phyloP scores from a whole-genome alignment of 2,113 vertebrate species.

The Hippocampus comes region DNA sequence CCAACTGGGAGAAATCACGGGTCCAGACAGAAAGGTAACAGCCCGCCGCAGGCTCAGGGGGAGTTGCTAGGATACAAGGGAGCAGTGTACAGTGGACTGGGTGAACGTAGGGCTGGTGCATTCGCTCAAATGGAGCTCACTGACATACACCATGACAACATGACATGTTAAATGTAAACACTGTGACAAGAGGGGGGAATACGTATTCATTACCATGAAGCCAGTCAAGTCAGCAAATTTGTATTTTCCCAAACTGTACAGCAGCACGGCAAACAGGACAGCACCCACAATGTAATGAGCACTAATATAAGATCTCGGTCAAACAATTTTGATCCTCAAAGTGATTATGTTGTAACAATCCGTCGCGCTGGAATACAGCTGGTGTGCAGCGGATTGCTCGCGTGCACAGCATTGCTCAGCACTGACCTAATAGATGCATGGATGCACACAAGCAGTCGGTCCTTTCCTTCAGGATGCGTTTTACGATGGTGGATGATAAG shows the following conservation, averaged over 20 bases:
- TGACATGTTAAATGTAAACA: slow-evolving; percentile 39
- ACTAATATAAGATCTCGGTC: not conserved
- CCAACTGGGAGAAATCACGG: slow-evolving; percentile 61
- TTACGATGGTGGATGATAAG: slow-evolving; percentile 55
- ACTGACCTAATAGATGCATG: slow-evolving; percentile 26
- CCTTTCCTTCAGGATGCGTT: slow-evolving; percentile 34
- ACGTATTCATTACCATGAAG: not conserved
- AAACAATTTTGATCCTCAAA: not conserved
- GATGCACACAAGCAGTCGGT: slow-evolving; percentile 30
- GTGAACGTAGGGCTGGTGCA: slow-evolving; percentile 44
- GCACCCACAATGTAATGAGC: not conserved
- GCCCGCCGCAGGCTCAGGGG: slow-evolving; percentile 52
- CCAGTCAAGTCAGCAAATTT: not conserved
- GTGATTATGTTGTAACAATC: not conserved
- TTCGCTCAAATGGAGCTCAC: slow-evolving; percentile 49
- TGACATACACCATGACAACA: slow-evolving; percentile 49
- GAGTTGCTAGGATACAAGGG: slow-evolving; percentile 71
- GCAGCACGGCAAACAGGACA: not conserved
- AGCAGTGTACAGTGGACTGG: slow-evolving; percentile 43
- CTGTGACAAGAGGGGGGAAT: not conserved
- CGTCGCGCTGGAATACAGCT: not conserved
- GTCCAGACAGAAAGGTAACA: slow-evolving; percentile 67
- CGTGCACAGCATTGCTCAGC: slow-evolving; percentile 29
- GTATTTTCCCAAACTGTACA: not conserved
- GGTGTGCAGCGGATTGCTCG: not conserved